Base-by-base conservation (phyloP, 2,113 vertebrate species). In the Microcebus jonahi region DNA sequence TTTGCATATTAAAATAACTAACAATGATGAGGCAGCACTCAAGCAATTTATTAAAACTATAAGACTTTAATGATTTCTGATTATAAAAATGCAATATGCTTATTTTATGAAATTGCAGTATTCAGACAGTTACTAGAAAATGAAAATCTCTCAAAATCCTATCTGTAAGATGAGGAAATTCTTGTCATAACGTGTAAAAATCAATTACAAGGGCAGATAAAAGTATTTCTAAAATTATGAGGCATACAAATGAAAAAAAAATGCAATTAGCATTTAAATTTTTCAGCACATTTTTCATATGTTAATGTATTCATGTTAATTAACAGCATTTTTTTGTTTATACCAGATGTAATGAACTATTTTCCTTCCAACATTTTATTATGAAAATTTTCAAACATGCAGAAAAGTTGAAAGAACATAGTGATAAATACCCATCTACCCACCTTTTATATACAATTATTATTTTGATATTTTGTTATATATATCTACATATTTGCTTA, bases 11-110 rank as follows among this genome's bases (percentile, higher is more conserved):
- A 81, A 92, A 84, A 10, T 15, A 80, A 29, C 50, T 88, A 92
- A 63, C 34, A 71, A 48, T 59, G 80, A 93, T 59, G 39, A 97
- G 84, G 20, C 86, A 53, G 12, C 29, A 76, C 53, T 93, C 50
- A 53, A 53, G 12, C 34, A 84, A 88, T 81, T 97, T 94, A 70
- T 81, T 96, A 83, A 83, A 96, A 92, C 92, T 71, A 39, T 73
- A 57, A 85, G 36, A 57, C 31, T 88, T 97, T 94, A 55, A 75
- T 94, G 76, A 84, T 94, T 96, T 94, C 76, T 93, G 91, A 48
- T 92, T 61, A 65, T 88, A 70, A 91, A 94, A 70, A 42, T 92
- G 42, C 4, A 50, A 29, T 85, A 82, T 90, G n/a, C 23, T 93
- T 31, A 53, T 79, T 88, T 96, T 86, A 63, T 77, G 53, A 94